Evolutionary conservation across 2,113 vertebrate genomes (phyloP).

Genomic region (Corythaeola cristata): DNA sequence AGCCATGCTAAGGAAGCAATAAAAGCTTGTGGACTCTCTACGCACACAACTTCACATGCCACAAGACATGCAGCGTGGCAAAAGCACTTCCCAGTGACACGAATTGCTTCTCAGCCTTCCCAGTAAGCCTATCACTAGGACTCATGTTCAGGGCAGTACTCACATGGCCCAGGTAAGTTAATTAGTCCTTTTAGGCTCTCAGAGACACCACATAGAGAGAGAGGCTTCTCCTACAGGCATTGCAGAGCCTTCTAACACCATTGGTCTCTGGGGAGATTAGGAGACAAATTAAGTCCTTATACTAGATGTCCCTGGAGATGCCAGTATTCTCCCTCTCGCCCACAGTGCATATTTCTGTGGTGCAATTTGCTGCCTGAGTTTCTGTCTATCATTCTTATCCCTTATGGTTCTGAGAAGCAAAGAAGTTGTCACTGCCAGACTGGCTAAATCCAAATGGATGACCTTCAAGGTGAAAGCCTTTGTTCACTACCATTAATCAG

Average conservation of each 20-base stretch:
- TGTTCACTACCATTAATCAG: not conserved
- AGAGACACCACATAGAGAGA: not conserved
- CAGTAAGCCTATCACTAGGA: not conserved
- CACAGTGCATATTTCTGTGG: not conserved
- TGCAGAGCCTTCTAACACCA: not conserved
- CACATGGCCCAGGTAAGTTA: not conserved
- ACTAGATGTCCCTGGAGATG: not conserved
- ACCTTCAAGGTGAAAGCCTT: slow-evolving; percentile 24
- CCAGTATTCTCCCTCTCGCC: not conserved
- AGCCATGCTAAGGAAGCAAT: not conserved
- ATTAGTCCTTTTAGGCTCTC: not conserved
- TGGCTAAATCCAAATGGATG: not conserved
- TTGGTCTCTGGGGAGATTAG: not conserved
- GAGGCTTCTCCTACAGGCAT: not conserved
- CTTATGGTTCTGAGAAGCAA: not conserved
- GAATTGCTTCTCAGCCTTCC: not conserved
- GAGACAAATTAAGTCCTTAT: not conserved
- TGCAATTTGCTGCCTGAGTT: not conserved
- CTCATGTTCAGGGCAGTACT: not conserved
- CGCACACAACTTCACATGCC: not conserved
- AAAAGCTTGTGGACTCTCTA: not conserved
- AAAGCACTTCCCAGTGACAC: not conserved
- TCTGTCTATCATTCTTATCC: not conserved
- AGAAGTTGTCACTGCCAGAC: not conserved
- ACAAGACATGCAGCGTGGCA: not conserved